Evolutionary conservation across 2,113 vertebrate species (phyloP), one percentile per base, ranked within the genome.

Genomic region (Emydocephalus ijimae): DNA sequence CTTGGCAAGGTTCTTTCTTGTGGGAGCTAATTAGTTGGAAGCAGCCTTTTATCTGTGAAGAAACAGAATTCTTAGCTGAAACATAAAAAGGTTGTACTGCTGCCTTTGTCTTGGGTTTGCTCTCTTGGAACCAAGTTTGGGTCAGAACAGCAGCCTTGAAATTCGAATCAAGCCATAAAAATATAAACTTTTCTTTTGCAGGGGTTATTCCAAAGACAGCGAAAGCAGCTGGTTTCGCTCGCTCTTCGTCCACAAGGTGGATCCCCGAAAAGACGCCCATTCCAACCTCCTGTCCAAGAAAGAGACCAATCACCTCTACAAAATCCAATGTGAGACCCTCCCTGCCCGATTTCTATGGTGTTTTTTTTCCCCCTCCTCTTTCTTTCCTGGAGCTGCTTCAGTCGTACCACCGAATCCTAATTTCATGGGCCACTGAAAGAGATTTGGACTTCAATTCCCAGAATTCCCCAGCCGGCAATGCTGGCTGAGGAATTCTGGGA

Each of bases 271-370:
- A 97, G 99, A 99, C 1, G 98, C 99, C 3, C 99, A 99, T 96
- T 99, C 99, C 94, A 99, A 98, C 96, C 98, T 99, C 89, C 97
- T 99, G 91, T 99, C 99, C 94, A 99, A 99, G 97, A 98, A 97
- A 95, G 99, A 99, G 96, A 99, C 98, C 95, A 99, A 98, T 96
- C 98, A 97, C 97, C 98, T 99, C 94, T 99, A 99, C 94, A 99
- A 99, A 96, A 99, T 99, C 89, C 99, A 99, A 91, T 99, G 99
- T 99, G 96, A 98, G 98, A 86, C 34, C 23, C 59, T 54, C 48
- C 5, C 10, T 39, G 7, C 39, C 21, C 4, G 9, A 29, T 61
- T 61, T 8, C 85, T 12, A 14, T 45, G 45, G 48, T 39, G 1
- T 48, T 48, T 6, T n/a, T 57, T 9, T 59, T 9, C 0, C 20